Evolutionary conservation across 2,888 invertebrate genomes (phyloP).

Genomic region (Melipona bicolor): DNA sequence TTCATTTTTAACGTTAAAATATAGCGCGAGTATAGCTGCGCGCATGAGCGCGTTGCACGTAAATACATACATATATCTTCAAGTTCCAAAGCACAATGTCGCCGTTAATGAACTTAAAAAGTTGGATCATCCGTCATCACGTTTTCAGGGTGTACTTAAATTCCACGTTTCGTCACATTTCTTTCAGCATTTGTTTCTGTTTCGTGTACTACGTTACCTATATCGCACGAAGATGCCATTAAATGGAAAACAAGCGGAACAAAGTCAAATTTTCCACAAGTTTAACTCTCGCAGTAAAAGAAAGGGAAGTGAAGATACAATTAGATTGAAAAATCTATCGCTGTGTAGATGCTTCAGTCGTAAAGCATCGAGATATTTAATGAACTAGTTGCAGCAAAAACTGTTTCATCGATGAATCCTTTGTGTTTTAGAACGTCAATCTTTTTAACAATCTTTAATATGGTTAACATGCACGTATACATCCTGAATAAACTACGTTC

Average conservation of each 20-base stretch:
- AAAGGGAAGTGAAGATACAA: not conserved
- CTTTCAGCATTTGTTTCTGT: not conserved
- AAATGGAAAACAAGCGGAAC: not conserved
- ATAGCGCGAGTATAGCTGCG: not conserved
- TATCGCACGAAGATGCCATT: not conserved
- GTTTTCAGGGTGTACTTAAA: constrained; percentile 11
- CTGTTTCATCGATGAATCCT: not conserved
- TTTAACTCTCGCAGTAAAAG: not conserved
- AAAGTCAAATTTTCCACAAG: not conserved
- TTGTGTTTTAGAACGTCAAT: constrained; percentile 14
- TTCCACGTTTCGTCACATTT: not conserved
- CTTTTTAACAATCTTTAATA: not conserved
- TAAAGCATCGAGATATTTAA: not conserved
- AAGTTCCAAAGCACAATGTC: constrained; percentile 18
- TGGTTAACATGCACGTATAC: not conserved
- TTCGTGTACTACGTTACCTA: not conserved
- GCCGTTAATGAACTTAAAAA: constrained; percentile 35
- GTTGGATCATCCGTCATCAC: constrained; percentile 25
- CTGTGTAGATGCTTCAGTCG: fast-evolving
- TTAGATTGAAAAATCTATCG: not conserved
- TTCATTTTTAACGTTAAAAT: constrained; percentile 59
- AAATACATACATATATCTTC: too few relatives aligned
- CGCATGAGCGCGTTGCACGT: not conserved
- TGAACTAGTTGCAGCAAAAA: not conserved
- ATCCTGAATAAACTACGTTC: not conserved